Base-by-base conservation (phyloP, 2,797 vertebrate genomes). In the Darevskia mixta region DNA sequence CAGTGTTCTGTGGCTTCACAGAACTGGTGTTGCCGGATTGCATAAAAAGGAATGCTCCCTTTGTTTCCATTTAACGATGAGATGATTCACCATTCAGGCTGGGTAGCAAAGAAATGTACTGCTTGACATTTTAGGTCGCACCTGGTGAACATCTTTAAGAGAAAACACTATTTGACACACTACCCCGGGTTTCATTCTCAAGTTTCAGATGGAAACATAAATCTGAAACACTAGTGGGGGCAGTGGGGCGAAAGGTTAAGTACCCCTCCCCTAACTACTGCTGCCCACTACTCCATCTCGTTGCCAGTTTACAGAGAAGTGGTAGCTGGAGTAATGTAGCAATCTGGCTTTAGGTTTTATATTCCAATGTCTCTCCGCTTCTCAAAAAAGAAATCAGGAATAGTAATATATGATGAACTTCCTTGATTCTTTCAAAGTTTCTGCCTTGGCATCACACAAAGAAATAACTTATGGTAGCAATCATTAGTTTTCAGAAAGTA, bases 61-160 rank as follows among this genome's bases (percentile, higher is more conserved):
- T 66, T 83, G 66, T 83, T 84, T 72, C 76, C 38, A 6, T 45
- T 79, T 79, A 81, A 89, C 58, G 81, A 81, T 85, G n/a, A 64
- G 58, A 81, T 85, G 69, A 76, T 55, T 89, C 78, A 86, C 4
- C 43, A 55, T 84, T 79, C 66, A 78, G 11, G 25, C 11, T 79
- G 61, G 13, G 55, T 27, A 29, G 35, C 23, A 87, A 88, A 66
- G 38, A 79, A 32, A 88, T 41, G 38, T 2, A 66, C 45, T 64
- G 4, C 20, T 67, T 82, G 20, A 61, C 9, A 76, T 79, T 84
- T 88, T 84, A 45, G 20, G 8, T 38, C 8, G 23, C 17, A 80
- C 55, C 32, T 80, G 32, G 32, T 35, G 29, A 35, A 82, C 69
- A 20, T 27, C 17, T 71, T 45, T 49, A 8, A 69, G 66, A 45